Conservation (phyloP, 1,140 invertebrate species). For the Phymorhynchus buccinoides region DNA sequence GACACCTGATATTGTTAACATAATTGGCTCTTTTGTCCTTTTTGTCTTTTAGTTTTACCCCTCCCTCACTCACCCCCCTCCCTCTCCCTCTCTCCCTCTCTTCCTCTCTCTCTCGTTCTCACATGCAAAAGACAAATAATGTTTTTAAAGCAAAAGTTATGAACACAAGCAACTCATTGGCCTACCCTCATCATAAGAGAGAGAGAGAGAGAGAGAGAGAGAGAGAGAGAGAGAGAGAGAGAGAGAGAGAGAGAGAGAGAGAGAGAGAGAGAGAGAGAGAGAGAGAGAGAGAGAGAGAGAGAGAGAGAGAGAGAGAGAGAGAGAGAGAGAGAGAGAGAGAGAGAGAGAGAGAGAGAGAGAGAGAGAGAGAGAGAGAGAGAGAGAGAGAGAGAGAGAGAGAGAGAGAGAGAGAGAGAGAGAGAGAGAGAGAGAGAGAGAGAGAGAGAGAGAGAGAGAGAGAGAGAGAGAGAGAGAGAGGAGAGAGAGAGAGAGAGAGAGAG, state of each 20-base stretch:
- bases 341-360: background rate
- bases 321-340: background rate
- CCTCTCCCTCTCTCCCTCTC: too few species aligned
- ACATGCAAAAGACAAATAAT: too few species aligned
- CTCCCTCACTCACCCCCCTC: too few species aligned
- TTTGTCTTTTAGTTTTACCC: too few species aligned
- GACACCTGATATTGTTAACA: too few species aligned
- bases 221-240: background rate
- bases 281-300: background rate
- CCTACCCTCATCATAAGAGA: too few species aligned
- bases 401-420: background rate
- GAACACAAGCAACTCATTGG: too few species aligned
- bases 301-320: background rate
- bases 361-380: too few species aligned
- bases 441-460: background rate
- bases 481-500: background rate
- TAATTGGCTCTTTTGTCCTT: background rate
- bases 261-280: background rate
- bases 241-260: too few species aligned
- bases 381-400: background rate
- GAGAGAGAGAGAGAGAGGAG: background rate
- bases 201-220: slow-evolving; percentile 22
- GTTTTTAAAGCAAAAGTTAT: too few species aligned
- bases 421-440: too few species aligned
- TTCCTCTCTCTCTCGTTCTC: too few species aligned